Evolutionary conservation across 2,113 vertebrate species (phyloP), one percentile per base, ranked within the genome.

Genomic region (Prunella fulvescens): DNA sequence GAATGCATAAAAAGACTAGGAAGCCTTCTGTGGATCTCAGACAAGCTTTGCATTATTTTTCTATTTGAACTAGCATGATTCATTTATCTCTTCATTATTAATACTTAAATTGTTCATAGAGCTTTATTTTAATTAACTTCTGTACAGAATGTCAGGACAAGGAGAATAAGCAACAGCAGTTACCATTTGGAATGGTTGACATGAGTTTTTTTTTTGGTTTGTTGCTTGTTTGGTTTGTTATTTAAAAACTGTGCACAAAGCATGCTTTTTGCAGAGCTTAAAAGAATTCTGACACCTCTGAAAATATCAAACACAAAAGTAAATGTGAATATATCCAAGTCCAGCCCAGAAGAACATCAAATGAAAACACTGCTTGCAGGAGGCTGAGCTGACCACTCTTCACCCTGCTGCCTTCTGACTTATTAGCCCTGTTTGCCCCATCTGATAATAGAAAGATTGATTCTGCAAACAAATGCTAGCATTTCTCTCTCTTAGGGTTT

Each of bases 191-290:
- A 81, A 58, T 12, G 14, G 18, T 0, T 66, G 39, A 88, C 53
- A 37, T 0, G 3, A 62, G 8, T 2, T 6, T 35, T n/a, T 35
- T 19, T 29, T 37, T 12, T 25, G 1, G 1, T 54, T 79, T 5
- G 6, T 19, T 31, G 8, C 6, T 60, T 7, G 3, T 10, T 54
- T 19, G 45, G 5, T 72, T 80, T 54, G 12, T 40, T 45, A 71
- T n/a, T 39, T 39, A 15, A 74, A 78, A 82, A 25, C 15, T 15
- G 6, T 47, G 7, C 8, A 79, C 29, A 65, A 48, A n/a, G 5
- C 11, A 82, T 1, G 4, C 19, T 44, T 76, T 61, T 37, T 42
- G 13, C 18, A 58, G 6, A 70, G n/a, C 31, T 74, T 42, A 54
- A 81, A 91, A 70, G 40, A 82, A 39, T 22, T 45, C 39, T 25